phyloP scores from a whole-genome alignment of 2,113 vertebrate genomes.

The Corydoras sp. region DNA sequence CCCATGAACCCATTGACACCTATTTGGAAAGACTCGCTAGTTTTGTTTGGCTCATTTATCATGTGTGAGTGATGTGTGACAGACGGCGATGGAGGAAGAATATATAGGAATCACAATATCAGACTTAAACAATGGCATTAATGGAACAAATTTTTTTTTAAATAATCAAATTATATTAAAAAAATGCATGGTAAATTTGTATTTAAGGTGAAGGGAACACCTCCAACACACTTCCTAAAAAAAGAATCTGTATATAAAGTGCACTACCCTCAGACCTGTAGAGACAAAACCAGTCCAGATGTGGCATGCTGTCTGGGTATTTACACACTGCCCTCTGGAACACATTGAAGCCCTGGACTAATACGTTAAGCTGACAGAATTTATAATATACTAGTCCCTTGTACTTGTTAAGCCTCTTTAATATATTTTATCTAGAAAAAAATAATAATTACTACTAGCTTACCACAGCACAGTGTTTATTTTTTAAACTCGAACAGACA shows the following conservation, averaged over 20 bases:
- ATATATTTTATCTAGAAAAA: conserved; percentile 3
- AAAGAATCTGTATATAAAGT: neutral
- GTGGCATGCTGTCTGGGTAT: conserved; percentile 17
- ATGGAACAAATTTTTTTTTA: conserved; percentile 1
- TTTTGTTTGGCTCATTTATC: neutral
- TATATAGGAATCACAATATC: too few species aligned
- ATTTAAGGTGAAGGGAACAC: too few species aligned
- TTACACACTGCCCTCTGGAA: neutral
- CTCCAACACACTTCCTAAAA: too few species aligned
- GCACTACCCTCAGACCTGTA: conserved; percentile 18
- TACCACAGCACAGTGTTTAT: conserved; percentile 33
- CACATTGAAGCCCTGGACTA: conserved; percentile 7
- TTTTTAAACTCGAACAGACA: conserved; percentile 29
- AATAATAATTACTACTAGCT: conserved; percentile 9
- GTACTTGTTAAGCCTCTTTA: neutral
- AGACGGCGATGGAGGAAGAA: neutral
- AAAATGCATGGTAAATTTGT: neutral
- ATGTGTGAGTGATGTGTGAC: neutral
- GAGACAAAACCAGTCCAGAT: conserved; percentile 23
- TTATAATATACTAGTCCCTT: neutral
- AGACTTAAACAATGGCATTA: neutral
- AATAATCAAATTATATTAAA: neutral
- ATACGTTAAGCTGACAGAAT: conserved; percentile 3
- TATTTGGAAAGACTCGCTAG: neutral
- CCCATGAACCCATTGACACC: neutral